Conservation (phyloP, 2,113 vertebrate genomes). For the Anarrhichthys ocellatus region DNA sequence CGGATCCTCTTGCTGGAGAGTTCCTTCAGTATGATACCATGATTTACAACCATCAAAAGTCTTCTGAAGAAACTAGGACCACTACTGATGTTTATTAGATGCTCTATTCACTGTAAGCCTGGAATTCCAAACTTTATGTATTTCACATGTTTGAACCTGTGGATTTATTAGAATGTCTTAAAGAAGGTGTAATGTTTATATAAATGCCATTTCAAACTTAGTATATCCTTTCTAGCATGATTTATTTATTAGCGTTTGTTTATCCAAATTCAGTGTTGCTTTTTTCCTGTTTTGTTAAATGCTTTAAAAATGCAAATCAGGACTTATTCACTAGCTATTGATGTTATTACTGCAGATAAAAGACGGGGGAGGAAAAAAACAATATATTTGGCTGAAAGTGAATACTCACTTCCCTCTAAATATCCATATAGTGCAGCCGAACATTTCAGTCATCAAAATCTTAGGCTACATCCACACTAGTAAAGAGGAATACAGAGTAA, state of each 20-base stretch:
- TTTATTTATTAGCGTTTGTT: background rate
- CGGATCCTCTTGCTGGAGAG: background rate
- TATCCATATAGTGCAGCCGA: background rate
- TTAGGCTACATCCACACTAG: background rate
- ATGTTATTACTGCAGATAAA: slow-evolving; percentile 20
- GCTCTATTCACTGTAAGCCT: background rate
- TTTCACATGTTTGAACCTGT: background rate
- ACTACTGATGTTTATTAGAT: background rate
- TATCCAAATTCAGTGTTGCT: background rate
- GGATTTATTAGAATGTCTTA: background rate
- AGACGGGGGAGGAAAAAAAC: background rate
- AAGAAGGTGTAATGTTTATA: background rate
- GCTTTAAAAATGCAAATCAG: slow-evolving; percentile 1
- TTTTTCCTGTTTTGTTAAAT: slow-evolving; percentile 16
- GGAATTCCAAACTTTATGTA: background rate
- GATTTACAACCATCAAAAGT: background rate
- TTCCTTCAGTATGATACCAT: background rate
- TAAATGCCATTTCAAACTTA: background rate
- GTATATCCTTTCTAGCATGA: background rate
- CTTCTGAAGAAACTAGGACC: background rate
- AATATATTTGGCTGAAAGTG: slow-evolving; percentile 13
- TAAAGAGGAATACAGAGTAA: no score
- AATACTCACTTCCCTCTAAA: slow-evolving; percentile 18
- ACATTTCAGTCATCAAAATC: slow-evolving; percentile 40
- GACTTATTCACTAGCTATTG: slow-evolving; percentile 16